phyloP scores from a whole-genome alignment of 1,140 invertebrate genomes.

The Leptopilina boulardi region DNA sequence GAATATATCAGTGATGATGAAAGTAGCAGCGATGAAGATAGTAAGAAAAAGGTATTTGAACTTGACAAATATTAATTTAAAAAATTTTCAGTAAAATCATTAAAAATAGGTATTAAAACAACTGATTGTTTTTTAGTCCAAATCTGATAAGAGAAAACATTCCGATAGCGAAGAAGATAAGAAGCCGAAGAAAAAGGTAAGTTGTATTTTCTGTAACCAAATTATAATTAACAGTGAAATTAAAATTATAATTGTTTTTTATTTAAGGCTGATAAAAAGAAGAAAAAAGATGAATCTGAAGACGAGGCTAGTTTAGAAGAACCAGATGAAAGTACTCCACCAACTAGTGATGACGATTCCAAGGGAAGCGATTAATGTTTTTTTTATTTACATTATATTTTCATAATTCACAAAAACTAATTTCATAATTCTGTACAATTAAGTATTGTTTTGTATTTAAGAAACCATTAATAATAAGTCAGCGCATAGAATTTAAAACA shows the following conservation, averaged over 20 bases:
- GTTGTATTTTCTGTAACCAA: too few relatives aligned
- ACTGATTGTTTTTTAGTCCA: constrained; percentile 37
- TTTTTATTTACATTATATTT: background rate
- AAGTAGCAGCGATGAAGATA: constrained; percentile 77
- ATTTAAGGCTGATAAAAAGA: constrained; percentile 51
- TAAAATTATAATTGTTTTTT: too few relatives aligned
- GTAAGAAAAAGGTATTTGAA: constrained; percentile 46
- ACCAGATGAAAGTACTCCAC: constrained; percentile 70
- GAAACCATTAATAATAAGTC: background rate
- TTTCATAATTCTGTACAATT: background rate
- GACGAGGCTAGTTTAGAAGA: constrained; percentile 69
- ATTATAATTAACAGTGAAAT: too few relatives aligned
- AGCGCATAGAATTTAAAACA: background rate
- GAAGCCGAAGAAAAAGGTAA: constrained; percentile 59
- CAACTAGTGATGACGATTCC: constrained; percentile 70
- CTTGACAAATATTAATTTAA: constrained; percentile 18
- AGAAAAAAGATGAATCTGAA: constrained; percentile 63
- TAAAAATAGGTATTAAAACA: too few relatives aligned
- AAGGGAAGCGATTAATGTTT: constrained; percentile 69
- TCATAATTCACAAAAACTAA: background rate
- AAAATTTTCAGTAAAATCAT: constrained; percentile 23
- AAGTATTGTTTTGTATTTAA: background rate
- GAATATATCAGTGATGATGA: constrained; percentile 90
- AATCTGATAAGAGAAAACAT: constrained; percentile 57
- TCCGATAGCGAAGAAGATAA: constrained; percentile 62